Evolutionary conservation across 2,797 vertebrate species (phyloP).

Genomic region (Anisognathus igniventris): DNA sequence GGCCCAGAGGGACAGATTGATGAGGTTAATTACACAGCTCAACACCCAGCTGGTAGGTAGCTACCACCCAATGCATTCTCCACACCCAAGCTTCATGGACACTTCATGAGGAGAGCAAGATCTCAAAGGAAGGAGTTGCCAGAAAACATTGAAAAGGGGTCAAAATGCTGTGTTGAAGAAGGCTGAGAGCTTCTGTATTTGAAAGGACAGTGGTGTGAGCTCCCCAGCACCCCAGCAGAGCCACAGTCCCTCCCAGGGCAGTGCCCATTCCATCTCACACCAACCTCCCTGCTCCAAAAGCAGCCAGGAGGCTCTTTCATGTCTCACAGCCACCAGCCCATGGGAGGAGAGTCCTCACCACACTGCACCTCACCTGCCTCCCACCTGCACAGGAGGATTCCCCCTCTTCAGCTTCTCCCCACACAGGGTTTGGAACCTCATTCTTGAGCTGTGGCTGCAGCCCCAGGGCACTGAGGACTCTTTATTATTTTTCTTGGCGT

Average conservation of each 20-base stretch:
- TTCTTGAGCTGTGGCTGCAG: not conserved
- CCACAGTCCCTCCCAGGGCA: not conserved
- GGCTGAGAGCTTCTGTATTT: not conserved
- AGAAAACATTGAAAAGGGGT: not conserved
- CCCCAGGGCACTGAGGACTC: not conserved
- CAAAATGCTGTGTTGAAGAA: not conserved
- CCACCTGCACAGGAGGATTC: not conserved
- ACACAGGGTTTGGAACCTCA: not conserved
- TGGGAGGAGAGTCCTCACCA: not conserved
- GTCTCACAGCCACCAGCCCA: not conserved
- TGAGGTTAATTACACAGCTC: not conserved
- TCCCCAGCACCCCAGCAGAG: not conserved
- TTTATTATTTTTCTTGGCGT: not conserved
- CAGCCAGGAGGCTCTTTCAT: accelerated
- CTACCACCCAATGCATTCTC: not conserved
- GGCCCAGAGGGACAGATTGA: not conserved
- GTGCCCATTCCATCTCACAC: not conserved
- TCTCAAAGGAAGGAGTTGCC: not conserved
- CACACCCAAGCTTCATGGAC: not conserved
- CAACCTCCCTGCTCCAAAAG: not conserved
- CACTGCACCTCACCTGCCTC: accelerated
- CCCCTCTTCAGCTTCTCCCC: not conserved
- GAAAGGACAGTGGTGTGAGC: not conserved
- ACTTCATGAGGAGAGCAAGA: not conserved
- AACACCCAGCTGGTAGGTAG: not conserved